phyloP scores from a whole-genome alignment of 30 jellyfish, hydroid and myxozoan genomes.

The Hydractinia symbiolongicarpus region DNA sequence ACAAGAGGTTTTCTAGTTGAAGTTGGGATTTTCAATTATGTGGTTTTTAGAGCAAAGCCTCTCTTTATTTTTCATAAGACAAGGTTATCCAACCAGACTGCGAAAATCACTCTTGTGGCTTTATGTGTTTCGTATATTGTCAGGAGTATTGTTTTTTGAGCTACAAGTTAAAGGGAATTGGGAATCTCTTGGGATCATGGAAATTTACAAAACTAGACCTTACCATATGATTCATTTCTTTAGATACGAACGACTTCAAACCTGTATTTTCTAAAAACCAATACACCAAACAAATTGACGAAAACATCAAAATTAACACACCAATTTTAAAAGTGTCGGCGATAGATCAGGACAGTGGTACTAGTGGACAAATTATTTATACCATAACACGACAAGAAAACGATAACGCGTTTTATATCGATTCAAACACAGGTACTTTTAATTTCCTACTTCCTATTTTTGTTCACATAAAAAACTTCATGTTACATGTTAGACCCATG shows the following conservation, averaged over 20 bases:
- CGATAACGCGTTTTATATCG: slow-evolving; percentile 47
- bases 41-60: too few species aligned
- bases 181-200: too few species aligned
- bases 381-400: not conserved
- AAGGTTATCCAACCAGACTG: too few species aligned
- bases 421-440: slow-evolving; percentile 52
- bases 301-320: slow-evolving; percentile 13
- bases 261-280: not conserved
- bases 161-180: not conserved
- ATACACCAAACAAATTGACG: not conserved
- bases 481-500: not conserved
- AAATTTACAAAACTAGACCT: too few species aligned
- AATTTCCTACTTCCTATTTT: not conserved
- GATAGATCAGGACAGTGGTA: slow-evolving; percentile 35
- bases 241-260: slow-evolving; percentile 27
- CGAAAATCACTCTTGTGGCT: too few species aligned
- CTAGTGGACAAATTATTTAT: slow-evolving; percentile 32
- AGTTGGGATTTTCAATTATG: too few species aligned
- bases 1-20: too few species aligned
- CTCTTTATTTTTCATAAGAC: too few species aligned
- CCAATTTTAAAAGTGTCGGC: slow-evolving; percentile 17
- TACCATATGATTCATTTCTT: not conserved
- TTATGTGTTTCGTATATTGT: too few species aligned
- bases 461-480: not conserved
- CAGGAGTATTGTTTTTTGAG: not conserved